Percentiles rank a stretch among this genome's conserved stretches.
Conservation (phyloP, 2,888 invertebrate genomes). For the Chymomyza amoena region DNA sequence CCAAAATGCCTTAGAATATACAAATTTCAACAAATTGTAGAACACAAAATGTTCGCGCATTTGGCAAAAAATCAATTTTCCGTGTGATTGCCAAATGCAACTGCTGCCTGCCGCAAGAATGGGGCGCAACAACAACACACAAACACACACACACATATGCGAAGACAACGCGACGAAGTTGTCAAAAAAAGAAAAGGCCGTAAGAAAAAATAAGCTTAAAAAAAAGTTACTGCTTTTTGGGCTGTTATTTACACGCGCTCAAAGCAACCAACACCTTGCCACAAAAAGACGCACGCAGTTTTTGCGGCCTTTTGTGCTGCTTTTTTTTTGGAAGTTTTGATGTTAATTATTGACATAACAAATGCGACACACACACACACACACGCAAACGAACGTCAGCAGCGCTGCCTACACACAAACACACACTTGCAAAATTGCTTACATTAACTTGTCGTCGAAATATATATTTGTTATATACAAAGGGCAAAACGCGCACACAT, state of each 20-base stretch:
- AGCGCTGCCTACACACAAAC: slow-evolving; percentile 38
- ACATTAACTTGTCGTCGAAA: slow-evolving; percentile 51
- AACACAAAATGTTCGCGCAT: slow-evolving; percentile 49
- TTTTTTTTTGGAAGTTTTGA: slow-evolving; percentile 35
- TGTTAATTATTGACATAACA: slow-evolving; percentile 71
- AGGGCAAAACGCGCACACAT: slow-evolving; percentile 8
- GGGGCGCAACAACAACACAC: slow-evolving; percentile 36
- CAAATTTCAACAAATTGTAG: slow-evolving; percentile 20
- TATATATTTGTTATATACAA: slow-evolving; percentile 13
- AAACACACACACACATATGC: slow-evolving; percentile 27
- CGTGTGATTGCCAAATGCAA: slow-evolving; percentile 60
- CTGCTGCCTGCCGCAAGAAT: slow-evolving; percentile 38
- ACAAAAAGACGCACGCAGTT: slow-evolving; percentile 37
- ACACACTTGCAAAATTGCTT: slow-evolving; percentile 55
- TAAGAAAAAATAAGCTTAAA: slow-evolving; percentile 20
- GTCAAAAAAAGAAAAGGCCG: slow-evolving; percentile 7
- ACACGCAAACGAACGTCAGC: slow-evolving; percentile 48
- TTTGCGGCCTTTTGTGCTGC: slow-evolving; percentile 19
- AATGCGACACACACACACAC: slow-evolving; percentile 38
- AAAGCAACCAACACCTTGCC: slow-evolving; percentile 7
- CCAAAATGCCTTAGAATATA: slow-evolving; percentile 1
- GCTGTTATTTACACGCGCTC: not conserved
- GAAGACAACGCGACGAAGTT: slow-evolving; percentile 7
- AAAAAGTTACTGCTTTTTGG: not conserved
- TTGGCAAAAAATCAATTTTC: slow-evolving; percentile 70